Conservation (phyloP, 2,797 vertebrate genomes). For the Intellagama lesueurii region DNA sequence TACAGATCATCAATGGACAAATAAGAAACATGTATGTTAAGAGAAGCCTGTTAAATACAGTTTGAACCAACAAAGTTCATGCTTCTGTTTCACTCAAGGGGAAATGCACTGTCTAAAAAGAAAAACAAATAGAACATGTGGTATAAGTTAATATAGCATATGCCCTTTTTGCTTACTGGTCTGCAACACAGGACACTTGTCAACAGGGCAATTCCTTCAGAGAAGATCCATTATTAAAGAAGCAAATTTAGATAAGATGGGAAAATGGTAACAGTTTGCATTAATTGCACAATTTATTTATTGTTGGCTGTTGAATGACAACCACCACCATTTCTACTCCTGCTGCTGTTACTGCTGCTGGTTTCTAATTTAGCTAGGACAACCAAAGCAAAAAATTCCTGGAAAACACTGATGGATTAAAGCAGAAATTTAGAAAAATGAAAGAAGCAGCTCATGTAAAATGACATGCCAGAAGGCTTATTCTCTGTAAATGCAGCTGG, state of each 20-base stretch:
- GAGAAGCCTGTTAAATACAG: neutral
- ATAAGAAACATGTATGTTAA: neutral
- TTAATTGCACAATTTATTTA: conserved; percentile 45
- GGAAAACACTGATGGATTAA: conserved; percentile 54
- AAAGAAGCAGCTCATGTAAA: neutral
- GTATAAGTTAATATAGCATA: neutral
- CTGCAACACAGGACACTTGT: neutral
- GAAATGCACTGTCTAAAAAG: neutral
- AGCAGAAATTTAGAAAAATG: conserved; percentile 39
- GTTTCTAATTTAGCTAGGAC: conserved; percentile 59
- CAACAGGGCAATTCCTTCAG: conserved; percentile 20
- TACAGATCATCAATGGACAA: neutral
- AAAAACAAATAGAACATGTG: neutral
- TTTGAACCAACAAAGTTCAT: neutral
- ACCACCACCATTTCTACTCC: too few species aligned
- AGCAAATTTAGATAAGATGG: conserved; percentile 10
- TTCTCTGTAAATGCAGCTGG: neutral
- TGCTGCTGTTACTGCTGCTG: too few species aligned
- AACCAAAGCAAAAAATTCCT: conserved; percentile 27
- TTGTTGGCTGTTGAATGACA: conserved; percentile 56
- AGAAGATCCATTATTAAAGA: conserved; percentile 21
- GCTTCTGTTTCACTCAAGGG: neutral
- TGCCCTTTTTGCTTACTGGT: neutral
- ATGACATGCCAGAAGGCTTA: neutral
- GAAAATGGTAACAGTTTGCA: conserved; percentile 12